These are phyloP conservation scores for Xestia ashworthii DNA, from an alignment of 2,888 invertebrate species.

Conservation along the genomic window DNA sequence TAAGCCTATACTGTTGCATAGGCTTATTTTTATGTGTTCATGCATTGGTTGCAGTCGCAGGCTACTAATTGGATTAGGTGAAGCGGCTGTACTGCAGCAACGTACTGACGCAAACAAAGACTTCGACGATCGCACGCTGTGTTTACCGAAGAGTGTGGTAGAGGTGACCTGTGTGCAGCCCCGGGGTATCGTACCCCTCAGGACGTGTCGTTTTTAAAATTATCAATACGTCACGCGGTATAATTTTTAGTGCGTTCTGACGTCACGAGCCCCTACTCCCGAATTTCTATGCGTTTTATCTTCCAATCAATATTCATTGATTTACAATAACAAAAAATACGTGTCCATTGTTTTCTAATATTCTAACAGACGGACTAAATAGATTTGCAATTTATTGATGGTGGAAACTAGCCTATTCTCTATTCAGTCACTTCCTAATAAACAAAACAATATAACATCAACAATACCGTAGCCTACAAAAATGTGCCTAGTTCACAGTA, in stretches of 20 bases:
- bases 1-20: neutral
- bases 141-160: neutral
- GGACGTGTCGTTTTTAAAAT: neutral
- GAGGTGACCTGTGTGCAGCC: neutral
- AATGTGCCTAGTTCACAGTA: conserved; percentile 19
- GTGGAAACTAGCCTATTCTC: neutral
- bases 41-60: neutral
- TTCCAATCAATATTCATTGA: too few relatives aligned
- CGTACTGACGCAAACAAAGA: neutral
- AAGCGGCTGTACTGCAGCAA: conserved; percentile 15
- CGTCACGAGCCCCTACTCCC: too few relatives aligned
- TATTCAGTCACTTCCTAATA: neutral
- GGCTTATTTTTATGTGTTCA: neutral
- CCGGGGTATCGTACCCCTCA: neutral
- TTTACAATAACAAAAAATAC: too few relatives aligned
- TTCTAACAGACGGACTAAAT: too few relatives aligned
- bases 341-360: too few relatives aligned
- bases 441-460: conserved; percentile 9
- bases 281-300: too few relatives aligned
- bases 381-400: too few relatives aligned
- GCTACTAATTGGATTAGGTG: conserved; percentile 16
- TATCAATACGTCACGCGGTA: too few relatives aligned
- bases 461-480: neutral
- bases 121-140: neutral
- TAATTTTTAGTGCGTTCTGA: too few relatives aligned